phyloP scores from a whole-genome alignment of 2,797 vertebrate species.

The Myotis findleyi region DNA sequence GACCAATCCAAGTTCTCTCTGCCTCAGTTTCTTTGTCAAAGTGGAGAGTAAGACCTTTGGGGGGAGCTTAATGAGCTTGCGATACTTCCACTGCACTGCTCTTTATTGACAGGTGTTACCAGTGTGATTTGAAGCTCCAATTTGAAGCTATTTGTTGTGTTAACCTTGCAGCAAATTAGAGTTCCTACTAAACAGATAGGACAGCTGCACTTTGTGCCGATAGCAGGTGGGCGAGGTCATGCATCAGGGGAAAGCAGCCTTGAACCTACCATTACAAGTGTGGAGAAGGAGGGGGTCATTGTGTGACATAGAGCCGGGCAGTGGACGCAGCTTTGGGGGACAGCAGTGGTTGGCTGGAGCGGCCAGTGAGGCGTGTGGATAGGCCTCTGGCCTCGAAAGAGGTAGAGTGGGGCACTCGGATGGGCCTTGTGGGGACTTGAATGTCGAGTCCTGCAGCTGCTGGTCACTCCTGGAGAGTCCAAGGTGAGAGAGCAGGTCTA shows the following conservation, averaged over 20 bases:
- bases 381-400: background rate
- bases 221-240: too few species aligned
- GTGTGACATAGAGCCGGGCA: background rate
- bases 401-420: background rate
- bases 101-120: background rate
- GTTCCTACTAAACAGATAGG: background rate
- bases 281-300: background rate
- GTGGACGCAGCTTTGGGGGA: background rate
- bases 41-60: background rate
- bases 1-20: background rate
- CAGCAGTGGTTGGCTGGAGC: background rate
- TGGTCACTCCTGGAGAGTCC: background rate
- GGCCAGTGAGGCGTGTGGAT: too few species aligned
- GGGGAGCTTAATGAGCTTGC: background rate
- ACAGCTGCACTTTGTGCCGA: background rate
- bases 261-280: background rate
- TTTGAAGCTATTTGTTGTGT: background rate
- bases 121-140: background rate
- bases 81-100: fast-evolving
- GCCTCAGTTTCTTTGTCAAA: background rate
- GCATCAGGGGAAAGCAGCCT: background rate
- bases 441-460: too few species aligned
- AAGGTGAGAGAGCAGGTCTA: background rate
- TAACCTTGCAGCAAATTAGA: background rate
- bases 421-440: background rate